phyloP scores from a whole-genome alignment of 2,797 vertebrate species.

The Spizella passerina region DNA sequence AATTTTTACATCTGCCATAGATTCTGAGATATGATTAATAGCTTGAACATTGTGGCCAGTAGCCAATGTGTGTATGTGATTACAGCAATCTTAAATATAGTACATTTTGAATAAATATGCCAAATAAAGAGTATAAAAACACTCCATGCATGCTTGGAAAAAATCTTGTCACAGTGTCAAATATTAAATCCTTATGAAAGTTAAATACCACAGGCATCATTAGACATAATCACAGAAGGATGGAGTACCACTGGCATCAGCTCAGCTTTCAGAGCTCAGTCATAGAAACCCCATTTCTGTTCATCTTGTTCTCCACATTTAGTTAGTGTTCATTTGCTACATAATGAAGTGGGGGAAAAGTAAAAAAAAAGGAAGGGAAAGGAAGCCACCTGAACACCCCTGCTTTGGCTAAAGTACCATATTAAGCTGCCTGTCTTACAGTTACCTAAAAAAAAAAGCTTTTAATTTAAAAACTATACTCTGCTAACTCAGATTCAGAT shows the following conservation, averaged over 20 bases:
- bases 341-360: background rate
- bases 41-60: conserved; percentile 24
- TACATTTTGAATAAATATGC: conserved; percentile 49
- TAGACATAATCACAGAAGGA: background rate
- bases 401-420: background rate
- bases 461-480: background rate
- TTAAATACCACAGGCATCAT: conserved; percentile 11
- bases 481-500: background rate
- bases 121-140: conserved; percentile 35
- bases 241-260: background rate
- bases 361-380: background rate
- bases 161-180: conserved; percentile 47
- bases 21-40: conserved; percentile 48
- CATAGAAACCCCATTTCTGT: background rate
- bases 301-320: background rate
- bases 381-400: background rate
- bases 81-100: conserved; percentile 52
- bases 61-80: conserved; percentile 57
- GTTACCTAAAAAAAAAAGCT: background rate
- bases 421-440: background rate
- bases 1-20: conserved; percentile 66
- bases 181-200: conserved; percentile 58
- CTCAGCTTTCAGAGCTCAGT: background rate
- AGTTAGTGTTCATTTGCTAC: background rate
- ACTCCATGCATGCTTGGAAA: background rate